Base-by-base conservation (phyloP, 2,113 vertebrate genomes). In the Sebastes schlegelii region DNA sequence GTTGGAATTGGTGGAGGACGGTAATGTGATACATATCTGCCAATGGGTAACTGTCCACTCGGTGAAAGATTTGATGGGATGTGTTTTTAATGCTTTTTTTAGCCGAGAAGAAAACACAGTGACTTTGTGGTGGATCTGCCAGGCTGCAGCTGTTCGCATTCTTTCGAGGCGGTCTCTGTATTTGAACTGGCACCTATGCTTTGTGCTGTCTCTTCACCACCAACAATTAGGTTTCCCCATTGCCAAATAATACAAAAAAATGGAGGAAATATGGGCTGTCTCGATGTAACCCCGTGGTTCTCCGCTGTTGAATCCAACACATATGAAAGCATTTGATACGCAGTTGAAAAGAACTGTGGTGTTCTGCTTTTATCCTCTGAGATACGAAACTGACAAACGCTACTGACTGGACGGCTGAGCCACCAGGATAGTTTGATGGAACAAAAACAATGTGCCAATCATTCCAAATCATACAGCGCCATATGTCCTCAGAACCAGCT, bases 171-270 rank as follows among this genome's bases (percentile, higher is more conserved):
- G 23, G 16, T 78, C 74, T 68, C 48, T 52, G 17, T 87, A 84
- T 86, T 86, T 90, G 6, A 79, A 81, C 82, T 82, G 83, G 81
- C 78, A 76, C 42, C 17, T 21, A 9, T 43, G 26, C 52, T 70
- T 77, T 58, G 34, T 34, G 7, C 21, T 12, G 17, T 52, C 46
- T 73, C 2, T 62, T 65, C 42, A 65, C 11, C 23, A 58, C n/a
- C 65, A 48, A 76, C 21, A 65, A 68, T 68, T 34, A 52, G 17
- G 49, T 62, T 74, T 19, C 34, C n/a, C 42, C 43, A 26, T 21
- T 64, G 83, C 74, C 62, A 83, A 83, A 86, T 43, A 26, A 74
- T 6, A 80, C 61, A 80, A 42, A 61, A 34, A 74, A 52, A 34
- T 1, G 0, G 9, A 61, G 42, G 68, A 83, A 80, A 62, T 68